These are phyloP conservation scores for Daphoenositta chrysoptera DNA, from an alignment of 2,113 vertebrate species.

Conservation along the genomic window DNA sequence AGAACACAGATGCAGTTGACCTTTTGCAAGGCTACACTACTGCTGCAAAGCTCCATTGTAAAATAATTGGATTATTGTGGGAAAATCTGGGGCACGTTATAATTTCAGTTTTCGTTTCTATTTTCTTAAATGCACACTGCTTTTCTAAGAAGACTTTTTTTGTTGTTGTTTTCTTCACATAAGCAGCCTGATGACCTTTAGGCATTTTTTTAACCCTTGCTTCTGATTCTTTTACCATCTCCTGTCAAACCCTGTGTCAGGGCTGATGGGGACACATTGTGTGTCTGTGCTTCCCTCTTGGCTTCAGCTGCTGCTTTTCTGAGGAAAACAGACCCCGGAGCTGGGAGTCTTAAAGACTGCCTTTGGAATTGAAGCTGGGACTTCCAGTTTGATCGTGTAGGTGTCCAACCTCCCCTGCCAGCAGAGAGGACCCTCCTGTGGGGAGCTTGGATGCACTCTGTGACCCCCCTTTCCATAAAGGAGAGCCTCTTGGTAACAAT, in stretches of 20 bases:
- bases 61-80: neutral
- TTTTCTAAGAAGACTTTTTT: neutral
- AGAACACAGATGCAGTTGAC: neutral
- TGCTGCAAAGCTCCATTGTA: neutral
- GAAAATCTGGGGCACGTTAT: neutral
- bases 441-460: neutral
- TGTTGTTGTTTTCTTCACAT: neutral
- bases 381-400: neutral
- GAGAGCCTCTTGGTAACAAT: neutral
- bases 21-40: neutral
- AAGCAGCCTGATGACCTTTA: neutral
- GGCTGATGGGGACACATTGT: neutral
- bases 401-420: neutral
- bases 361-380: neutral
- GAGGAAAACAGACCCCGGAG: neutral
- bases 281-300: fast-evolving
- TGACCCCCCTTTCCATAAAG: neutral
- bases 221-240: neutral
- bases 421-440: fast-evolving
- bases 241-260: neutral
- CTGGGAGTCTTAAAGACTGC: neutral
- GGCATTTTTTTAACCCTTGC: neutral
- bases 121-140: neutral
- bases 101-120: neutral
- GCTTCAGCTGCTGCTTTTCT: neutral